Evolutionary conservation across 2,888 invertebrate genomes (phyloP).

Genomic region (Spilosoma lubricipeda): DNA sequence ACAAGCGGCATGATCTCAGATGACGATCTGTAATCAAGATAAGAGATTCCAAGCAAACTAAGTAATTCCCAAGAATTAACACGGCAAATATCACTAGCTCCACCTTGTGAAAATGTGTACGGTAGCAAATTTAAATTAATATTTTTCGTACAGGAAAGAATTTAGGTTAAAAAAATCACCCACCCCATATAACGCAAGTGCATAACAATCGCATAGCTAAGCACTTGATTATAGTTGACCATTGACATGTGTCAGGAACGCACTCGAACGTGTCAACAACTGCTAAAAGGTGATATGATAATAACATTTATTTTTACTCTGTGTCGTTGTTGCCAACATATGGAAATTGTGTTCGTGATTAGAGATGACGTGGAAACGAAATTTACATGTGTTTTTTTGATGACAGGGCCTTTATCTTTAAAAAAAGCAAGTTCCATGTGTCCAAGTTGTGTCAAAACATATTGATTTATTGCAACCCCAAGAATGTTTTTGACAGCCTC

Average conservation of each 20-base stretch:
- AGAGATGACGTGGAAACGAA: neutral
- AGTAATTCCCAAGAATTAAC: too few species aligned
- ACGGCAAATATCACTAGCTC: too few species aligned
- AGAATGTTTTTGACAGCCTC: neutral
- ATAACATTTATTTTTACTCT: slow-evolving; percentile 17
- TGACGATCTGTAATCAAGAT: too few species aligned
- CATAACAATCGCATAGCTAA: slow-evolving; percentile 3
- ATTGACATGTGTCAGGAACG: slow-evolving; percentile 17
- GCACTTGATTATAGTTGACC: slow-evolving; percentile 5
- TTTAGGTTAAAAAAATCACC: too few species aligned
- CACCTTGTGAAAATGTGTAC: too few species aligned
- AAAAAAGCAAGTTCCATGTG: neutral
- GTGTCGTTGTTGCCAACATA: neutral
- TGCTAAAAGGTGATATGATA: slow-evolving; percentile 20
- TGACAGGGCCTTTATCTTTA: neutral
- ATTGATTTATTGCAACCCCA: neutral
- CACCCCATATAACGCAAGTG: slow-evolving; percentile 9
- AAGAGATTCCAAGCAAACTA: too few species aligned
- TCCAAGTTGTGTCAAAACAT: neutral
- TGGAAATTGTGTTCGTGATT: slow-evolving; percentile 12
- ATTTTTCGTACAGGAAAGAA: too few species aligned
- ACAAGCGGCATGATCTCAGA: too few species aligned
- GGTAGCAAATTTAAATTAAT: too few species aligned
- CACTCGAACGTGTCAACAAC: slow-evolving; percentile 13
- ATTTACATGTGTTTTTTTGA: neutral